A percentile compares a stretch with the other conserved stretches of the same genome.
Conservation (phyloP, 2,113 vertebrate species). For the Panthera uncia region DNA sequence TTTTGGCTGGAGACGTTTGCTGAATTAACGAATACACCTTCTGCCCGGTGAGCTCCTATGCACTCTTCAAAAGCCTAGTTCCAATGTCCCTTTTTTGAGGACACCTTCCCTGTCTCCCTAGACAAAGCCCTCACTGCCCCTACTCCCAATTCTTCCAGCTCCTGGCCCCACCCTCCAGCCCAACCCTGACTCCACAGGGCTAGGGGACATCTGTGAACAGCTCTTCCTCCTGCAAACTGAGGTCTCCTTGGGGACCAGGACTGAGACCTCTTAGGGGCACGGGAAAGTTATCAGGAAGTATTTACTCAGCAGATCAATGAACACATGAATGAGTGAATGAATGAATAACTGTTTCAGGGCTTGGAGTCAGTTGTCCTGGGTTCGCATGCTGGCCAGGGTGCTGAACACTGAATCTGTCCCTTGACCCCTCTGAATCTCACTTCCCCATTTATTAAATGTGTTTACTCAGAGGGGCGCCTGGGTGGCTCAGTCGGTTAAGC, state of each 20-base stretch:
- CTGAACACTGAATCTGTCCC: background rate
- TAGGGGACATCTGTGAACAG: background rate
- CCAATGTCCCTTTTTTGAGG: background rate
- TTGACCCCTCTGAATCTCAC: background rate
- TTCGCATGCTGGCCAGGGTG: background rate
- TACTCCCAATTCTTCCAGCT: background rate
- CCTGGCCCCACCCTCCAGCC: background rate
- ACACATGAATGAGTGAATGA: background rate
- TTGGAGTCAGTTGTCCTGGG: background rate
- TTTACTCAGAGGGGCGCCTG: background rate
- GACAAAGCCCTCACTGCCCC: background rate
- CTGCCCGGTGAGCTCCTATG: background rate
- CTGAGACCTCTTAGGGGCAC: background rate
- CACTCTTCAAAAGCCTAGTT: background rate
- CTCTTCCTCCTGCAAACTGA: background rate
- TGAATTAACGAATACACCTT: background rate
- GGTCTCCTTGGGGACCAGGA: background rate
- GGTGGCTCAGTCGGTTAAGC: no score
- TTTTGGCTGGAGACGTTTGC: background rate
- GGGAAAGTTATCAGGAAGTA: background rate
- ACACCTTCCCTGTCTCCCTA: background rate
- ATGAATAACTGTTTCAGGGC: background rate
- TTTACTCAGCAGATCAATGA: background rate
- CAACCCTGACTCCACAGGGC: background rate
- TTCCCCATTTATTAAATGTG: background rate